Conservation (phyloP, 1,140 invertebrate species). For the Heliothis subflexa region DNA sequence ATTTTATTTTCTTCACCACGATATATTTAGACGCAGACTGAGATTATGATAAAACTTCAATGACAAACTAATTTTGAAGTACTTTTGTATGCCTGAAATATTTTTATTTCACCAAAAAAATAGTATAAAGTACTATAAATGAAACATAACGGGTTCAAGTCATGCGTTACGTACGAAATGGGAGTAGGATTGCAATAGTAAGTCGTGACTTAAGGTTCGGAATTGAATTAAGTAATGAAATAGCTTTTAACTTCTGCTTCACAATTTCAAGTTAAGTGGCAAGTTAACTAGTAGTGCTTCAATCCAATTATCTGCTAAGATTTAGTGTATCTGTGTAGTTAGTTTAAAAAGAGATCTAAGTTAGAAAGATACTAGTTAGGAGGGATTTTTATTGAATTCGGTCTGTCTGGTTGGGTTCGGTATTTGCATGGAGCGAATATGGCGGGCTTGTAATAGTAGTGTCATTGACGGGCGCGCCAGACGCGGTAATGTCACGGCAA, state of each 20-base stretch:
- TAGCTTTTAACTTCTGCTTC: conserved; percentile 43
- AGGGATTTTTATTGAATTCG: neutral
- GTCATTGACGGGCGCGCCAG: conserved; percentile 15
- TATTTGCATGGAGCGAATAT: neutral
- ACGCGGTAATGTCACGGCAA: conserved; percentile 37
- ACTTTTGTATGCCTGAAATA: too few relatives aligned
- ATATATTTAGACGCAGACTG: too few relatives aligned
- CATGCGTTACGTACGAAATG: neutral
- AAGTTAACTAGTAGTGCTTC: conserved; percentile 16
- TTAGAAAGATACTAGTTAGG: conserved; percentile 12
- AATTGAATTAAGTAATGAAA: conserved; percentile 36
- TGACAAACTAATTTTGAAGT: too few relatives aligned
- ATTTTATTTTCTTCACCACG: neutral
- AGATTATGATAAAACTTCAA: too few relatives aligned
- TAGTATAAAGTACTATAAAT: neutral
- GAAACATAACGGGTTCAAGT: neutral
- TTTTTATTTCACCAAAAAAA: neutral
- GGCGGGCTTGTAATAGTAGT: neutral
- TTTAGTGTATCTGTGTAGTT: neutral
- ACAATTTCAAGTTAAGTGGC: conserved; percentile 19
- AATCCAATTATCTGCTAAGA: conserved; percentile 36
- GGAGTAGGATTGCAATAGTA: neutral
- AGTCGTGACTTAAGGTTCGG: conserved; percentile 12
- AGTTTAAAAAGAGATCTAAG: conserved; percentile 1
- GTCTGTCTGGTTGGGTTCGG: neutral